Evolutionary conservation across 2,113 vertebrate genomes (phyloP), one percentile per base, ranked within the genome.

Genomic region (Thamnophis sirtalis): DNA sequence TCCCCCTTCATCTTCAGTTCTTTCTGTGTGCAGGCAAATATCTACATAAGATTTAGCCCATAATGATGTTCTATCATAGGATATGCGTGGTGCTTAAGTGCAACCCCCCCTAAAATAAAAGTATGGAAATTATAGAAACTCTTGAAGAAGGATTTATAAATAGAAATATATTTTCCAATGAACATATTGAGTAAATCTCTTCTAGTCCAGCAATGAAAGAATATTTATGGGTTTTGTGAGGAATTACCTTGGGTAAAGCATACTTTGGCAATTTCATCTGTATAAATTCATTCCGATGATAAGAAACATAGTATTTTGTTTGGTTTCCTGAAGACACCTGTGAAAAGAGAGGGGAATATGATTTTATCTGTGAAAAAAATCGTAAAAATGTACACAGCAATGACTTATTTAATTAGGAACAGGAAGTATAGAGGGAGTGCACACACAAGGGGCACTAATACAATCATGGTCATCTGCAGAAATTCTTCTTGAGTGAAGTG

Each of bases 181-280:
- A 88, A 10, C 17, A 88, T 24, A 21, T 56, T 88, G 94, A 89
- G 21, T 90, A 93, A 0, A 55, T 92, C 91, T 38, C 0, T 2
- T 86, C 93, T 7, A 68, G 24, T 5, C 84, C 87, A 73, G 0
- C 51, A 1, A 93, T 87, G 92, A 9, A 22, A 0, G 86, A 26
- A 91, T 2, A 13, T 10, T 68, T 93, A 95, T 90, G 17, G 0
- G 0, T 49, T 19, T 53, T 87, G 80, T 5, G 0, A 5, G 2
- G 19, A 54, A 96, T 93, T 98, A 99, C 99, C 98, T 99, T 99
- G 0, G 99, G 98, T 90, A 99, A 89, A 0, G 99, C 97, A 0
- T 99, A 99, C 96, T 99, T 99, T 43, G 99, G 99, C 92, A 99
- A 97, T 92, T 98, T 98, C 98, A 99, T 99, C 96, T 98, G 98